Evolutionary conservation across 2,113 vertebrate species (phyloP).

Genomic region (Bagarius yarrelli): DNA sequence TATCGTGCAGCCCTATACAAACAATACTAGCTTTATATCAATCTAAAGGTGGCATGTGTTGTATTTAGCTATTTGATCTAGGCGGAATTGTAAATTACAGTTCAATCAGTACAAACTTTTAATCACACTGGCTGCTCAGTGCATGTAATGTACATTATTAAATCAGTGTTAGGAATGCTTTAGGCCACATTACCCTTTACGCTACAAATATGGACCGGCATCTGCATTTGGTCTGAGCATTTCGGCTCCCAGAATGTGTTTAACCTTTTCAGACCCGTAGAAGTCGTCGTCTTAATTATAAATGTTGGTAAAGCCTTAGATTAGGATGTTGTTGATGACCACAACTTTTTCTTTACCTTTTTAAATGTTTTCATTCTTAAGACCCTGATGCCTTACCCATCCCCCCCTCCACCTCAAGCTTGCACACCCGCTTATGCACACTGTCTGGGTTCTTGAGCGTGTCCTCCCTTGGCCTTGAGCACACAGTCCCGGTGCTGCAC

Average conservation of each 20-base stretch:
- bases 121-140: not conserved
- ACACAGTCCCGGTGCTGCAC: constrained; percentile 41
- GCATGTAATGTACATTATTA: not conserved
- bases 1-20: no score
- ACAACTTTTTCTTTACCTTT: not conserved
- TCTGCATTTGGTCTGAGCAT: not conserved
- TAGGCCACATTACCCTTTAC: not conserved
- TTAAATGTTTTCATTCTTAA: not conserved
- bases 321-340: not conserved
- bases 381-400: not conserved
- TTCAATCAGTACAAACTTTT: not conserved
- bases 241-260: not conserved
- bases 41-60: not conserved
- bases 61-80: not conserved
- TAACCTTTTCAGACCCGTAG: not conserved
- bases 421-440: not conserved
- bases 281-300: not conserved
- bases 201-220: not conserved
- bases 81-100: not conserved
- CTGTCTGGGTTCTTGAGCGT: constrained; percentile 29
- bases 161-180: not conserved
- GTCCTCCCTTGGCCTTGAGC: constrained; percentile 36
- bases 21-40: not conserved
- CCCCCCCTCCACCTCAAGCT: not conserved
- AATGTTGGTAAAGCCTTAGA: not conserved